Evolutionary conservation across 2,113 vertebrate species (phyloP).

Genomic region (Ursus arctos): DNA sequence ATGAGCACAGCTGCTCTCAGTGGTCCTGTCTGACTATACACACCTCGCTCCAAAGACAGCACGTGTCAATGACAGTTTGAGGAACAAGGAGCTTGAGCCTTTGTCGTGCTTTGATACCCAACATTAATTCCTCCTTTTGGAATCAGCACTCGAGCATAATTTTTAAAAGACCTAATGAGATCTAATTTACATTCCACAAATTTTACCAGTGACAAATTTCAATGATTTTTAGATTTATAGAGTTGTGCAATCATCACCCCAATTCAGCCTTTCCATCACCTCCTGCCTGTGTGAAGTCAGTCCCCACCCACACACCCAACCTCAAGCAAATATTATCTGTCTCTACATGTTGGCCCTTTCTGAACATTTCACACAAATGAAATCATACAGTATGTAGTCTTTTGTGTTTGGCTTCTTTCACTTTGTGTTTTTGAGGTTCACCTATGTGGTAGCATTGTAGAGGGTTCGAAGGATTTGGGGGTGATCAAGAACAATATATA

Average conservation of each 20-base stretch:
- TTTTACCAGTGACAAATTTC: not conserved
- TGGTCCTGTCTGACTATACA: not conserved
- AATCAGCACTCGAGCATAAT: not conserved
- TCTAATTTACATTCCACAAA: not conserved
- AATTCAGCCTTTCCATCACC: not conserved
- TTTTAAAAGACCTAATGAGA: not conserved
- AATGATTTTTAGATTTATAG: not conserved
- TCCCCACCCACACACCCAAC: too few species aligned
- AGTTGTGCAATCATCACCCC: not conserved
- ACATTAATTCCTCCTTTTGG: not conserved
- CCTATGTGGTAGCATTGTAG: not conserved
- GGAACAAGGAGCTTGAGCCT: not conserved
- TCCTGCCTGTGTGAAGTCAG: not conserved
- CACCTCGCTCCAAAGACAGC: not conserved
- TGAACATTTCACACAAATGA: not conserved
- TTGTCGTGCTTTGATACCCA: not conserved
- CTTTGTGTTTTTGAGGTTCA: not conserved
- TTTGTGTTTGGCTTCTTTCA: not conserved
- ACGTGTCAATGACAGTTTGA: not conserved
- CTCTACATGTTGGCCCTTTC: not conserved
- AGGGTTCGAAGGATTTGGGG: not conserved
- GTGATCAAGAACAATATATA: not conserved
- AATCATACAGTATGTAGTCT: not conserved
- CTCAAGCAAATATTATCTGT: not conserved
- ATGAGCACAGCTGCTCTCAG: not conserved